Evolutionary conservation across 2,888 invertebrate genomes (phyloP).

Genomic region (Glaucopsyche alexis): DNA sequence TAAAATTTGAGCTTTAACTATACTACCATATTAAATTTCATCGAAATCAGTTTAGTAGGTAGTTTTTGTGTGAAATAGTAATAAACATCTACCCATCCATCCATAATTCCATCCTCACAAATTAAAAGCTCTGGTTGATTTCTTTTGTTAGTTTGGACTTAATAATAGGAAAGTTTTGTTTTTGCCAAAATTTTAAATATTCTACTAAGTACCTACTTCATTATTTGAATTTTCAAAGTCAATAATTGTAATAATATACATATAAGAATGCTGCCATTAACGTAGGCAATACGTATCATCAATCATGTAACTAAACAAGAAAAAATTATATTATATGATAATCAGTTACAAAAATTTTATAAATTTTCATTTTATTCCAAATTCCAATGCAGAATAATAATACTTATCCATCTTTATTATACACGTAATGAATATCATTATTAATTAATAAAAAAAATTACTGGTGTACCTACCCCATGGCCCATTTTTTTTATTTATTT

Average conservation of each 20-base stretch:
- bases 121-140: too few species aligned
- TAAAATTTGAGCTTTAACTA: too few species aligned
- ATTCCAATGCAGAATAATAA: background rate
- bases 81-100: too few species aligned
- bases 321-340: background rate
- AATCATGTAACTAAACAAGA: background rate
- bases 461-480: background rate
- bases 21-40: too few species aligned
- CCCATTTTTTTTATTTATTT: too few species aligned
- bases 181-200: background rate
- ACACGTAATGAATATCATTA: background rate
- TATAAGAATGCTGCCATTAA: background rate
- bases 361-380: conserved; percentile 12
- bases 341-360: background rate
- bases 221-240: background rate
- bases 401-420: background rate
- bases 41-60: too few species aligned
- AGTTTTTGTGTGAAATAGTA: too few species aligned
- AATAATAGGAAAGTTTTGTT: background rate
- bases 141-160: too few species aligned
- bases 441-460: background rate
- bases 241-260: background rate
- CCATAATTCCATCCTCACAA: too few species aligned
- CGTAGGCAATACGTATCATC: background rate
- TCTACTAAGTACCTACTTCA: background rate